Conservation (phyloP, 1,140 invertebrate species). For the Trinorchestia longiramus region DNA sequence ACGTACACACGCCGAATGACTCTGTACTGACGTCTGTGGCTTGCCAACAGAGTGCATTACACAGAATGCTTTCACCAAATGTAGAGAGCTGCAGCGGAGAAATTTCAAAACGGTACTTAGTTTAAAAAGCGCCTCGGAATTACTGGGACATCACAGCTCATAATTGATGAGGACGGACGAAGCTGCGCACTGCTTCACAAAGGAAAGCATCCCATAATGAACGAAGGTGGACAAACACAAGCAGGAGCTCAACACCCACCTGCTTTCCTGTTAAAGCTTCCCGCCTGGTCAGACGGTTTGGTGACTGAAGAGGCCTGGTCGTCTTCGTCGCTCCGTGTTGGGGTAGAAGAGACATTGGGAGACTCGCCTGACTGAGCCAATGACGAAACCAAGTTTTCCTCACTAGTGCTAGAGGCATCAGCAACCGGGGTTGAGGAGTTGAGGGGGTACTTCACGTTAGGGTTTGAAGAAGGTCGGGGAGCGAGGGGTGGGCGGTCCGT, state of each 20-base stretch:
- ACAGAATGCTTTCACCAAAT: too few relatives aligned
- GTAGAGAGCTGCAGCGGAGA: too few relatives aligned
- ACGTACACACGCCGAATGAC: too few relatives aligned
- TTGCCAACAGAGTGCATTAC: too few relatives aligned
- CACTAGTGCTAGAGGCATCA: neutral
- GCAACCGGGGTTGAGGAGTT: neutral
- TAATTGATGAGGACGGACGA: too few relatives aligned
- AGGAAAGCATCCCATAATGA: neutral
- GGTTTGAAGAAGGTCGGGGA: slow-evolving; percentile 36
- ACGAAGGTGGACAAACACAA: neutral
- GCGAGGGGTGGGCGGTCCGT: slow-evolving; percentile 15
- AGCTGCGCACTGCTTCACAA: neutral
- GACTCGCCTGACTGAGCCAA: neutral
- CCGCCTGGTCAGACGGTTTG: neutral
- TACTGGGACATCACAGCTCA: too few relatives aligned
- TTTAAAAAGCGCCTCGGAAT: too few relatives aligned
- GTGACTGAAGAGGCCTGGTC: neutral
- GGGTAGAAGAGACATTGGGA: neutral
- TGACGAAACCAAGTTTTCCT: neutral
- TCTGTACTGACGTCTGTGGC: too few relatives aligned
- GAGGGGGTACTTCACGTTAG: slow-evolving; percentile 11
- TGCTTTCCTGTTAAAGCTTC: neutral
- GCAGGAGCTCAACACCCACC: neutral
- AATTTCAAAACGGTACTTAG: too few relatives aligned
- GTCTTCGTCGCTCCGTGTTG: neutral